Base-by-base conservation (phyloP, 2,797 vertebrate genomes). In the Chromobotia macracanthus region DNA sequence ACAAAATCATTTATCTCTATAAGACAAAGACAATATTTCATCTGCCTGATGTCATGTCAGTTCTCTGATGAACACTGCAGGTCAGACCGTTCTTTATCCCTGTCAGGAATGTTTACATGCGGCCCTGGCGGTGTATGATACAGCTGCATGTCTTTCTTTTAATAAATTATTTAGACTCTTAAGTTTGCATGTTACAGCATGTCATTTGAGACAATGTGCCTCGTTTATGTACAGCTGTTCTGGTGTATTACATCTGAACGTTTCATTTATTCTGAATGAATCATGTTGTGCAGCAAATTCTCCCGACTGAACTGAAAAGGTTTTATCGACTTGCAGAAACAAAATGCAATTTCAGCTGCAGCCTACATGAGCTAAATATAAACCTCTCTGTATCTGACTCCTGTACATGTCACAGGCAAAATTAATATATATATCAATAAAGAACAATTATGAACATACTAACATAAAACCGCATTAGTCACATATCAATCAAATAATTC, bases 1-100 rank as follows among this genome's bases (percentile, higher is more conserved):
- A 78, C 72, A 87, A 89, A 86, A 77, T 77, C 84, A 84, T 89
- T 80, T 73, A 63, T 92, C 86, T 88, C 82, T 1, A 10, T 0
- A 3, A 73, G 80, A 87, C 81, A 88, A 87, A 83, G 83, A 86
- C 78, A 82, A 86, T 72, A 70, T 46, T 63, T 90, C 86, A 87
- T 87, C 80, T 84, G 81, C 78, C 75, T 69, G 83, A 82, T 48
- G 2, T 71, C 46, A 72, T 81, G 83, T 88, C 85, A 83, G 86
- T 10, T 41, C 38, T n/a, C 50, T 46, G 86, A 89, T 89, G 83
- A 84, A 83, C 86, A 73, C 82, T 87, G 83, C 82, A 61, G 77
- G 77, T 72, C 75, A 80, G 70, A 79, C n/a, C 21, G 58, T 61
- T 69, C 68, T 84, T 85, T 80, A 82, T 87, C 69, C 75, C 77